Conservation (phyloP, 2,888 invertebrate species). For the Urechis unicinctus region DNA sequence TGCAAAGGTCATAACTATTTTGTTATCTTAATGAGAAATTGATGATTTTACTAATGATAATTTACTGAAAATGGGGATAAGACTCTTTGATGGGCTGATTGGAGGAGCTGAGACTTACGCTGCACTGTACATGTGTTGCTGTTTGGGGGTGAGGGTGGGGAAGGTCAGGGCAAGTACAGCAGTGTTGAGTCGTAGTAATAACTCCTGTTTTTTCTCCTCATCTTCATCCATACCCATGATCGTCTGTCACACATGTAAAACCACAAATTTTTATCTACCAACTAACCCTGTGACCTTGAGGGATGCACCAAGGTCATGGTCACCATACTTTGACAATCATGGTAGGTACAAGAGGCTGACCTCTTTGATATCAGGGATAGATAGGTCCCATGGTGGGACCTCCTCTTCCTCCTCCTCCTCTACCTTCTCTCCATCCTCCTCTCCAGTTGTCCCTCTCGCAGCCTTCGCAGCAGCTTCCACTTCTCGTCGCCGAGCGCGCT, state of each 20-base stretch:
- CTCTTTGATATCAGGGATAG: conserved; percentile 35
- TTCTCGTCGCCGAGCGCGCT: conserved; percentile 10
- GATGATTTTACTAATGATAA: too few relatives aligned
- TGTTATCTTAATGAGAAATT: neutral
- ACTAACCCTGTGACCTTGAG: too few relatives aligned
- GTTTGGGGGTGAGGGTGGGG: conserved; percentile 27
- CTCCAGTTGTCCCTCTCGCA: neutral
- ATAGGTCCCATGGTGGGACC: conserved; percentile 31
- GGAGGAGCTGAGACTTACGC: too few relatives aligned
- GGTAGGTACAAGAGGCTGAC: conserved; percentile 25
- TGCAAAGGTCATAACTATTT: too few relatives aligned
- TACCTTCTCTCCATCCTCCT: neutral
- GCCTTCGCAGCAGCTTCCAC: conserved; percentile 8
- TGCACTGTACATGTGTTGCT: conserved; percentile 31
- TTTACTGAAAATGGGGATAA: too few relatives aligned
- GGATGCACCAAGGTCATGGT: too few relatives aligned
- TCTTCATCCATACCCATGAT: conserved; percentile 29
- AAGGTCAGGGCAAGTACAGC: conserved; percentile 34
- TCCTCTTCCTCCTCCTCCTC: conserved; percentile 9
- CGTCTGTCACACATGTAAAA: conserved; percentile 12
- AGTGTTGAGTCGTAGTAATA: conserved; percentile 34
- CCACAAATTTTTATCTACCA: too few relatives aligned
- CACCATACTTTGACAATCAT: too few relatives aligned
- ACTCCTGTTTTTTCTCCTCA: conserved; percentile 36
- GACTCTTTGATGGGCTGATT: too few relatives aligned